Conservation (phyloP, 2,888 invertebrate genomes). For the Spodoptera picta region DNA sequence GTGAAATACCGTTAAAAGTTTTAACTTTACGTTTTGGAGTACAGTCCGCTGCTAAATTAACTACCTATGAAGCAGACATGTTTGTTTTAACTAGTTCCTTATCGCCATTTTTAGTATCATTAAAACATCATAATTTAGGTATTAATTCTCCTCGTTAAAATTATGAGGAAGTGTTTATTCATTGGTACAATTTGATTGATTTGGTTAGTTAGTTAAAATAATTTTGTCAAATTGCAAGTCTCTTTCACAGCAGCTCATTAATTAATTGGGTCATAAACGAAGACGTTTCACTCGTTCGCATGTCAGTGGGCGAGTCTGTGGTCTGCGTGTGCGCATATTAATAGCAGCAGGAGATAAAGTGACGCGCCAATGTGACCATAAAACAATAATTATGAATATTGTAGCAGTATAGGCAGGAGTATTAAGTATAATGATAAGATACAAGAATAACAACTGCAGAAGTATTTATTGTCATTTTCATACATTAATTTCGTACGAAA, state of each 20-base stretch:
- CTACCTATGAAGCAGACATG: neutral
- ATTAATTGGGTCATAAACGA: slow-evolving; percentile 51
- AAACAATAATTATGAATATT: slow-evolving; percentile 27
- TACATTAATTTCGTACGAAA: no score
- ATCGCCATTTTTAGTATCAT: neutral
- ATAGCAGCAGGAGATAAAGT: slow-evolving; percentile 50
- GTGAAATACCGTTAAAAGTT: slow-evolving; percentile 45
- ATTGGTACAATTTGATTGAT: no score
- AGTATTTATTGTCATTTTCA: no score
- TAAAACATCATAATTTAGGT: neutral
- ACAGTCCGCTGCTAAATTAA: slow-evolving; percentile 15
- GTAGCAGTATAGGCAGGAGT: slow-evolving; percentile 5
- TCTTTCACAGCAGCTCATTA: slow-evolving; percentile 27
- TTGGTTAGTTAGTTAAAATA: slow-evolving; percentile 4
- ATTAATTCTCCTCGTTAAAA: no score
- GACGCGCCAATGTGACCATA: slow-evolving; percentile 39
- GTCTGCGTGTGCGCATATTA: slow-evolving; percentile 51
- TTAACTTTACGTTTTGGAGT: slow-evolving; percentile 23
- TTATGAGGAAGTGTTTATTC: no score
- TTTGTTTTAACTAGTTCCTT: neutral
- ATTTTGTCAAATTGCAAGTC: slow-evolving; percentile 32
- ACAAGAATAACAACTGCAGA: neutral
- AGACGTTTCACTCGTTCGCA: slow-evolving; percentile 33
- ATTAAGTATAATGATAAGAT: slow-evolving; percentile 19
- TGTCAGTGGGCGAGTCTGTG: slow-evolving; percentile 42